These are phyloP conservation scores for Anthonomus grandis DNA, from an alignment of 1,140 invertebrate species.

Conservation along the genomic window DNA sequence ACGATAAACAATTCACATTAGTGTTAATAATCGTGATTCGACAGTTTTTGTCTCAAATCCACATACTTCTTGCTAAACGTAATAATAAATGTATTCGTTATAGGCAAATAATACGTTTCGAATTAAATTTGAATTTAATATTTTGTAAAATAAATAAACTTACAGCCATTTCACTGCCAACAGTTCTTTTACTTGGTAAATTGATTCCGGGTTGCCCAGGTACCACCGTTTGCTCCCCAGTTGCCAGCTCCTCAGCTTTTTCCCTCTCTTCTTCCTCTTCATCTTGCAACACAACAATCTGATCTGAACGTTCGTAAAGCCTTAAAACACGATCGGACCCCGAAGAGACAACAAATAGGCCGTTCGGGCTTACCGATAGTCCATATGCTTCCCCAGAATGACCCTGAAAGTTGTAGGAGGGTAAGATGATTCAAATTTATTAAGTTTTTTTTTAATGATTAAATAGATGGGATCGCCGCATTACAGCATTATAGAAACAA, in stretches of 20 bases:
- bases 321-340: slow-evolving; percentile 88
- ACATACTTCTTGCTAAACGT: too few relatives aligned
- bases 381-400: slow-evolving; percentile 76
- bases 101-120: too few relatives aligned
- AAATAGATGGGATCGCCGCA: too few relatives aligned
- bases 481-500: too few relatives aligned
- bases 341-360: slow-evolving; percentile 74
- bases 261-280: slow-evolving; percentile 82
- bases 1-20: too few relatives aligned
- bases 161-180: slow-evolving; percentile 81
- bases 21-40: too few relatives aligned
- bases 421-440: too few relatives aligned
- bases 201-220: slow-evolving; percentile 69
- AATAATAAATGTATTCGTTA: too few relatives aligned
- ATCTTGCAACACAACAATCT: slow-evolving; percentile 89
- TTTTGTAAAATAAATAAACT: too few relatives aligned
- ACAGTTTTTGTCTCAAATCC: too few relatives aligned
- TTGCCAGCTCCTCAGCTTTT: slow-evolving; percentile 67
- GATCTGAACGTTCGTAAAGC: slow-evolving; percentile 82
- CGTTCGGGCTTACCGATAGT: slow-evolving; percentile 77
- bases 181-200: slow-evolving; percentile 84
- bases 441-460: too few relatives aligned
- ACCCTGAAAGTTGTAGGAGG: too few relatives aligned
- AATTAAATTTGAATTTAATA: background rate
- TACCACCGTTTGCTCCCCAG: slow-evolving; percentile 65